Base-by-base conservation (phyloP, 2,888 invertebrate genomes). In the Peribatodes rhomboidaria region DNA sequence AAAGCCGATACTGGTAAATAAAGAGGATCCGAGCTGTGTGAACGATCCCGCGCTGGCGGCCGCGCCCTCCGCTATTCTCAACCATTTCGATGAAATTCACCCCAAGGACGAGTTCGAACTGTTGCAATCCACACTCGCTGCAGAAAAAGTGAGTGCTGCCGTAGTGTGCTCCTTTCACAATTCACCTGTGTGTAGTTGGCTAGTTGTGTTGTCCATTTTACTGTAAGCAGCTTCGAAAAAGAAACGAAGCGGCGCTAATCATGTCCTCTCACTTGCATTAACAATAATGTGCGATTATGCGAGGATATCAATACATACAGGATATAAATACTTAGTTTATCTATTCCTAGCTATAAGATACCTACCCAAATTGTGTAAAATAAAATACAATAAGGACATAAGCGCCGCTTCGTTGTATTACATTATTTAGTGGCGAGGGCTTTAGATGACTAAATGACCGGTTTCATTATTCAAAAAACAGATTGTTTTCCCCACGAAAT, bases 101-200 rank as follows among this genome's bases (percentile, higher is more conserved):
- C 97, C 98, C 56, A 97, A 97, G 94, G 98, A 98, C 92, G 97
- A 97, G 75, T 91, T 93, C 81, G 94, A 93, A 80, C 84, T 93
- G 79, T 84, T 93, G 81, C 92, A 93, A 70, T 87, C 90, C 54
- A 74, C 90, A 73, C 81, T 88, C 58, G 78, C 83, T 61, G 80
- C 80, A 59, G 92, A 92, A 82, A 92, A 91, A 93, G 93, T 93
- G 92, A 93, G 93, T 92, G 75, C 67, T 72, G 68, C 69, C 44
- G 13, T 31, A 41, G 57, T 44, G 67, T 71, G 72, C 39, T 64
- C 68, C 64, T 70, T 68, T 53, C 65, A 70, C 66, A 60, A 68
- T 65, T 35, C 41, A 52, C 65, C 63, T 70, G 63, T 68, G 60
- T 65, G 56, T 61, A 55, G 47, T 27, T 55, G 16, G n/a, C 33